These are phyloP conservation scores for Rhynchomys soricoides DNA, from an alignment of 2,113 vertebrate genomes.

Conservation along the genomic window DNA sequence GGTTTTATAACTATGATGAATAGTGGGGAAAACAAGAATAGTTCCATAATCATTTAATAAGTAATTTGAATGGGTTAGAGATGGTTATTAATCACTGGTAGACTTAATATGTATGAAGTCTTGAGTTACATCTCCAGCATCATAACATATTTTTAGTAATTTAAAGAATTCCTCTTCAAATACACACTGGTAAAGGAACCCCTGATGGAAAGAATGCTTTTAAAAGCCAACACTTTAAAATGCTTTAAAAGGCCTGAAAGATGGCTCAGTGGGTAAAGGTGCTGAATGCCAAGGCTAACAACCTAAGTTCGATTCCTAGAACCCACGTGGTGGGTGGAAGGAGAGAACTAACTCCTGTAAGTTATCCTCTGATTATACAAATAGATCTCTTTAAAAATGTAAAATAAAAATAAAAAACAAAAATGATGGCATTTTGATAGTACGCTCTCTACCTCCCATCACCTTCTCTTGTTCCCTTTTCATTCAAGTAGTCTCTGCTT, in stretches of 20 bases:
- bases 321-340: neutral
- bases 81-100: neutral
- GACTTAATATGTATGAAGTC: neutral
- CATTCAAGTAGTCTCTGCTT: neutral
- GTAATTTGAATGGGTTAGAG: neutral
- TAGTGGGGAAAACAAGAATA: constrained; percentile 56
- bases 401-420: neutral
- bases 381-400: neutral
- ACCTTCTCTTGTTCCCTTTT: neutral
- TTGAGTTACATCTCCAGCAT: neutral
- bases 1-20: constrained; percentile 39
- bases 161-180: constrained; percentile 52
- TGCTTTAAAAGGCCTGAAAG: neutral
- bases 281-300: neutral
- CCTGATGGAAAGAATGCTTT: neutral
- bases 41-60: constrained; percentile 18
- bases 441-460: neutral
- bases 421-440: neutral
- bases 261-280: neutral
- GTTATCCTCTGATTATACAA: neutral
- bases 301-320: neutral
- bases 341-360: neutral
- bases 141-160: constrained; percentile 7
- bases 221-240: neutral
- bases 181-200: neutral